A percentile compares a stretch with the other conserved stretches of the same genome.
Evolutionary conservation across 2,113 vertebrate species (phyloP).

Genomic region (Hippolais icterina): DNA sequence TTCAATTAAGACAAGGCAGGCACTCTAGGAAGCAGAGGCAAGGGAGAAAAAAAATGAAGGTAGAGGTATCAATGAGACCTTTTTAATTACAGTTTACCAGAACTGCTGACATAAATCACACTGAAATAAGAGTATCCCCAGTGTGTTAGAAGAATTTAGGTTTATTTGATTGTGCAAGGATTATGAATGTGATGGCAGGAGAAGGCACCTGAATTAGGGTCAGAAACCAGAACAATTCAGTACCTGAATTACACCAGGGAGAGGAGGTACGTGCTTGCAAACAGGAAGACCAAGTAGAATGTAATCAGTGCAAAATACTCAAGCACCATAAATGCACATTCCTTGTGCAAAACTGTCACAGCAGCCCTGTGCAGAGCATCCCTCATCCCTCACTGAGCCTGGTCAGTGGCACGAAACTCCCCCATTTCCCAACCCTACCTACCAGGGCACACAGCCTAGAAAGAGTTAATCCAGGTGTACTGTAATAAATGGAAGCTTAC

Average conservation of each 20-base stretch:
- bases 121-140: neutral
- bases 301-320: neutral
- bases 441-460: neutral
- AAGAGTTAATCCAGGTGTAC: conserved; percentile 38
- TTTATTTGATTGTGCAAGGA: neutral
- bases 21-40: neutral
- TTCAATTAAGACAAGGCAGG: conserved; percentile 22
- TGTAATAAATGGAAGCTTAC: conserved; percentile 10
- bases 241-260: fast-evolving
- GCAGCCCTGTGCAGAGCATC: no score
- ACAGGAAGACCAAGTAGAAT: neutral
- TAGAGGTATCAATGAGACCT: neutral
- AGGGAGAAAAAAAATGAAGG: neutral
- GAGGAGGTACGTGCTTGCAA: fast-evolving
- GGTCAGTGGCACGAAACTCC: fast-evolving
- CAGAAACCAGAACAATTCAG: neutral
- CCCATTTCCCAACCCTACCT: neutral
- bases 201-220: neutral
- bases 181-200: fast-evolving
- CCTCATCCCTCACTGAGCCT: fast-evolving
- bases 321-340: neutral
- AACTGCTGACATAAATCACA: neutral
- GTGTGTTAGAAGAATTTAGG: neutral
- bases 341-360: neutral
- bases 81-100: conserved; percentile 10